Conservation (phyloP, 2,113 vertebrate species). For the Gallinago jamesoni region DNA sequence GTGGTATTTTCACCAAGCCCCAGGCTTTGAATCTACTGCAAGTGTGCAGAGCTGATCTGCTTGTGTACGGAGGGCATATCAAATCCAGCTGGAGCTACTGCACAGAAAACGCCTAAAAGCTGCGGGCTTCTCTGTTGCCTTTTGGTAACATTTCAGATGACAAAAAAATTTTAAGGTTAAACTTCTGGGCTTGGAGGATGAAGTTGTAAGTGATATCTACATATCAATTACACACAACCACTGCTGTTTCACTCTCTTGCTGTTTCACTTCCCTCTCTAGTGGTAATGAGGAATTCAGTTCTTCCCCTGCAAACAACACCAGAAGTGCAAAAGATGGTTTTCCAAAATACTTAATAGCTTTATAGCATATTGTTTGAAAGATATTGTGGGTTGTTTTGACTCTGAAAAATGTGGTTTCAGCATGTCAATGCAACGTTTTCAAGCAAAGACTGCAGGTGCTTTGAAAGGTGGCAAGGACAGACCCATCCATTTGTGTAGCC, state of each 20-base stretch:
- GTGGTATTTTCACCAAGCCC: background rate
- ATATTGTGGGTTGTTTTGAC: background rate
- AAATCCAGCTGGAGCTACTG: background rate
- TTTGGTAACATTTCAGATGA: background rate
- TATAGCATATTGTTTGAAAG: background rate
- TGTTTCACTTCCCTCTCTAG: background rate
- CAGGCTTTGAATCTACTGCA: background rate
- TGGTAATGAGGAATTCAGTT: background rate
- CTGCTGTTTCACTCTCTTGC: background rate
- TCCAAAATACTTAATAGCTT: background rate
- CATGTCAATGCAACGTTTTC: background rate
- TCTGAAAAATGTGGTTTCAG: background rate
- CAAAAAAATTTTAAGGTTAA: background rate
- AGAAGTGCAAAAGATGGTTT: background rate
- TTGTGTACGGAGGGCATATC: rapidly evolving
- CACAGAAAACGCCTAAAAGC: background rate
- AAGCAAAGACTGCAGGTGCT: background rate
- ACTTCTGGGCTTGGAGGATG: background rate
- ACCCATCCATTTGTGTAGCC: background rate
- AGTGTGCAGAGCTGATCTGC: background rate
- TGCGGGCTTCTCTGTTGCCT: background rate
- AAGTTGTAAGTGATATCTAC: background rate
- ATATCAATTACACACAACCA: background rate
- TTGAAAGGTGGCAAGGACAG: background rate
- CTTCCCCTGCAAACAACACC: background rate